Evolutionary conservation across 53 echinoderm and acorn worm genomes (phyloP).

Genomic region (Zoroaster sp.): DNA sequence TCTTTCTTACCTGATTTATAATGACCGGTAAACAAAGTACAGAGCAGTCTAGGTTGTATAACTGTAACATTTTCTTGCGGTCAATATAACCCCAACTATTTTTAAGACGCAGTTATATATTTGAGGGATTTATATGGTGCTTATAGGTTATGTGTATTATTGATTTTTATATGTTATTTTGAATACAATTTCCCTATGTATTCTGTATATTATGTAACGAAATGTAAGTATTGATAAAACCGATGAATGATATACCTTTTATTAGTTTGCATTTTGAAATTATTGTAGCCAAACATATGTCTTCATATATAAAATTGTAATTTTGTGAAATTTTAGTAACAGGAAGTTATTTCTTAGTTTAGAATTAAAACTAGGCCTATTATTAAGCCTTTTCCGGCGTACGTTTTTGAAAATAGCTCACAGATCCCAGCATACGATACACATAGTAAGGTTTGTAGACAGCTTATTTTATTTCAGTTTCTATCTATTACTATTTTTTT

Average conservation of each 20-base stretch:
- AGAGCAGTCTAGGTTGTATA: too few species aligned
- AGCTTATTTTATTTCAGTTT: too few species aligned
- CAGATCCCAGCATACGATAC: too few species aligned
- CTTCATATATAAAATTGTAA: neutral
- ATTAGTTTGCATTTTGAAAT: neutral
- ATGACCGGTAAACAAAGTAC: too few species aligned
- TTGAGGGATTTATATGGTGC: conserved; percentile 39
- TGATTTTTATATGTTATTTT: neutral
- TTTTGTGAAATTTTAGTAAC: neutral
- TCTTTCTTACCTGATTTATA: too few species aligned
- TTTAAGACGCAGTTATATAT: neutral
- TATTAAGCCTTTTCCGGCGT: too few species aligned
- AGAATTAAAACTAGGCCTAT: too few species aligned
- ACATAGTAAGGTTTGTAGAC: too few species aligned
- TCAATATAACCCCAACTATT: neutral
- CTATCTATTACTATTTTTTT: too few species aligned
- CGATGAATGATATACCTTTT: neutral
- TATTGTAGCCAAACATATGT: neutral
- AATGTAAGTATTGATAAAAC: conserved; percentile 47
- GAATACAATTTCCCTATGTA: conserved; percentile 24
- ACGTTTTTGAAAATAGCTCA: too few species aligned
- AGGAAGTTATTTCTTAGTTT: neutral
- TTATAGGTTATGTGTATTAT: conserved; percentile 34
- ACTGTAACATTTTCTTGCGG: too few species aligned
- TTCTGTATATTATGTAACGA: conserved; percentile 51